Percentiles rank a stretch among this genome's conserved stretches.
Conservation (phyloP, 2,113 vertebrate genomes). For the Daboia siamensis region DNA sequence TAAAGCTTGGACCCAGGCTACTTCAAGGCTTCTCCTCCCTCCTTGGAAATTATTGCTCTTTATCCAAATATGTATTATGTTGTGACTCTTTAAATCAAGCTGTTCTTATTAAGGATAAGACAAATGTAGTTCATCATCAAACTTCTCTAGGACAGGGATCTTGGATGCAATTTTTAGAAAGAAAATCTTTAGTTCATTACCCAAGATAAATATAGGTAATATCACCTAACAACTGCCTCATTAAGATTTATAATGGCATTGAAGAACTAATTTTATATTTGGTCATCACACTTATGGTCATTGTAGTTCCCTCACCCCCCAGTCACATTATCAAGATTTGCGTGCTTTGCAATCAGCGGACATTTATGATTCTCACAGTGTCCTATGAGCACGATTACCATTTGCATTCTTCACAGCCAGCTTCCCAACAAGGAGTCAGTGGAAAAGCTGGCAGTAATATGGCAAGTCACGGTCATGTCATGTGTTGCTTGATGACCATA, state of each 20-base stretch:
- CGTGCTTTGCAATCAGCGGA: neutral
- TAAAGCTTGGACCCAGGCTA: neutral
- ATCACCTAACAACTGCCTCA: neutral
- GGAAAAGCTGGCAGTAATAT: neutral
- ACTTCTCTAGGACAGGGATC: neutral
- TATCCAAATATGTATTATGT: neutral
- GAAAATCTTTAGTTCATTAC: neutral
- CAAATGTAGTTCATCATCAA: neutral
- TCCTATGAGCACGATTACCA: neutral
- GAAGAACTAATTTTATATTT: neutral
- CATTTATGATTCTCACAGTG: neutral
- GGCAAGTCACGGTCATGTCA: neutral
- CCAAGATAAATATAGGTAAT: neutral
- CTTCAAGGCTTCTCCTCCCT: neutral
- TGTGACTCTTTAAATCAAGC: neutral
- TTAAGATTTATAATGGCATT: neutral
- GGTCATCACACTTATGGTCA: neutral
- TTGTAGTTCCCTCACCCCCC: neutral
- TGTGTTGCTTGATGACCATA: neutral
- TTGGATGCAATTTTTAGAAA: neutral
- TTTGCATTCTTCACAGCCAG: neutral
- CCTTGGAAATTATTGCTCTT: neutral
- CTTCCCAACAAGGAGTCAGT: neutral
- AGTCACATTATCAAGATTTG: neutral
- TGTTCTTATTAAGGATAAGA: neutral